phyloP scores from a whole-genome alignment of 1,140 invertebrate genomes.

The Musca vetustissima region DNA sequence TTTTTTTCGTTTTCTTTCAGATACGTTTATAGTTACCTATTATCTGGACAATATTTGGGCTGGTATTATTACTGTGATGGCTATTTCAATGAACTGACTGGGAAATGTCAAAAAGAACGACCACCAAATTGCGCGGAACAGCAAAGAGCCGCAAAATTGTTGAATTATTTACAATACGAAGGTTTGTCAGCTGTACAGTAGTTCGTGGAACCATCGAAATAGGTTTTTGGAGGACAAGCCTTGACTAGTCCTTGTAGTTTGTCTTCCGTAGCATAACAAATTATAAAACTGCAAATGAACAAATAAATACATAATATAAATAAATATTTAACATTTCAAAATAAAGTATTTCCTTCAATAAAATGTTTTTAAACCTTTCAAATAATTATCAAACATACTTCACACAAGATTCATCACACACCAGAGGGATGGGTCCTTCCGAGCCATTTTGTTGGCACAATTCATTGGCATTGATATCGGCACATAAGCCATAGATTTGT shows the following conservation, averaged over 20 bases:
- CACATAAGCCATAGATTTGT: neutral
- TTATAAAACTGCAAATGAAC: constrained; percentile 2
- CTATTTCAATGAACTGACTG: constrained; percentile 8
- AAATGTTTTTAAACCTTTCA: too few species aligned
- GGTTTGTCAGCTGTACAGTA: neutral
- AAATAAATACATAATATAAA: neutral
- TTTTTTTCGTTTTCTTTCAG: constrained; percentile 2
- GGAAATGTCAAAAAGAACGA: constrained; percentile 5
- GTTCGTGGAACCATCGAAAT: neutral
- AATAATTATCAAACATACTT: constrained; percentile 1
- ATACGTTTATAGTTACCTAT: constrained; percentile 12
- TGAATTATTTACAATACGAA: neutral
- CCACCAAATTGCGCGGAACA: neutral
- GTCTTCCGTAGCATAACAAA: neutral
- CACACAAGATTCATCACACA: neutral
- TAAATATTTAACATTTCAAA: neutral
- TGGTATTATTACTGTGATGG: constrained; percentile 10
- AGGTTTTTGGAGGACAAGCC: neutral
- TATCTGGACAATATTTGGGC: constrained; percentile 23
- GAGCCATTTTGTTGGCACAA: neutral
- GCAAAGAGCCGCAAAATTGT: neutral
- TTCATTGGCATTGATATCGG: neutral
- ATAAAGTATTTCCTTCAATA: too few species aligned
- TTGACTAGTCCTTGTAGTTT: neutral
- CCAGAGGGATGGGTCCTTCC: neutral